Evolutionary conservation across 2,113 vertebrate species (phyloP).

Genomic region (Actenoides lindsayi): DNA sequence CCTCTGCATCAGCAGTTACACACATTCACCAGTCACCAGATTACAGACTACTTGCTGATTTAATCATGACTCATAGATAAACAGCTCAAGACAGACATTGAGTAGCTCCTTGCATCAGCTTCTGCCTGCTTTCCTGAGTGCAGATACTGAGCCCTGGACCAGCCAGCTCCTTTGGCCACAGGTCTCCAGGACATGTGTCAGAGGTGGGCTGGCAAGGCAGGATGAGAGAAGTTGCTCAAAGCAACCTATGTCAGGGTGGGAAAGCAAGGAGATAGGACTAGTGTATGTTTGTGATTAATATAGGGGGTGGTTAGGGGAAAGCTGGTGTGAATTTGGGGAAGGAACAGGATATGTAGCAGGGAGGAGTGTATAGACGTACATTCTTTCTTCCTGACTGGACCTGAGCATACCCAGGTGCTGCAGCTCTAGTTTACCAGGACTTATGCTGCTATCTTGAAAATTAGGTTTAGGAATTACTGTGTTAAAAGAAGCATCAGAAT

Average conservation of each 20-base stretch:
- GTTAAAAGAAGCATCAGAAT: neutral
- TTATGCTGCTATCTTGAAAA: neutral
- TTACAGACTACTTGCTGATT: neutral
- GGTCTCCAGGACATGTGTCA: neutral
- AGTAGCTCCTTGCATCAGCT: neutral
- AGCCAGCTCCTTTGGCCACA: neutral
- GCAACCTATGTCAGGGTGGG: neutral
- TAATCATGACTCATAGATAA: neutral
- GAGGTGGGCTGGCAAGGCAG: neutral
- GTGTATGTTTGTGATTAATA: accelerated
- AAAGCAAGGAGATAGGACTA: neutral
- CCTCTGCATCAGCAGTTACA: neutral
- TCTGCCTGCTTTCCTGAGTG: neutral
- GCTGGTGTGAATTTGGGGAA: neutral
- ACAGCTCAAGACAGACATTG: neutral
- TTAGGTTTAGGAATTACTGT: neutral
- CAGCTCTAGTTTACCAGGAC: neutral
- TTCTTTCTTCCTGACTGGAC: neutral
- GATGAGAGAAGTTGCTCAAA: neutral
- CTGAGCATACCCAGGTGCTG: neutral
- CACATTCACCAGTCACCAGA: neutral
- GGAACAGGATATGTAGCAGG: neutral
- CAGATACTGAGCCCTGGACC: neutral
- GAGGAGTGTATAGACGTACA: neutral
- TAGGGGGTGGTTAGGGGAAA: neutral